phyloP scores from a whole-genome alignment of 2,888 invertebrate genomes.

The Eupelmus urozonus region DNA sequence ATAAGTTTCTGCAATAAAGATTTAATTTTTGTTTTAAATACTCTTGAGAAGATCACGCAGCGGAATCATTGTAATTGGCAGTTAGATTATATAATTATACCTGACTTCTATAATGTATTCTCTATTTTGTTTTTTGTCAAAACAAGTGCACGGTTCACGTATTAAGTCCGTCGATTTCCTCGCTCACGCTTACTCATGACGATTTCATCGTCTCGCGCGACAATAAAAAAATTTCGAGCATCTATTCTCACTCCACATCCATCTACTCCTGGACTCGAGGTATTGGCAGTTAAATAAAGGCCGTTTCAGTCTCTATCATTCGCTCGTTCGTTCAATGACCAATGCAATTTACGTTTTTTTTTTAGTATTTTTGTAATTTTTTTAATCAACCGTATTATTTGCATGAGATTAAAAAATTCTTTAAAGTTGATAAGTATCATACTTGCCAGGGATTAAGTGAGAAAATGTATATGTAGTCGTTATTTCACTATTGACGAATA shows the following conservation, averaged over 20 bases:
- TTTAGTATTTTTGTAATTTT: slow-evolving; percentile 16
- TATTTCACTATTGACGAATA: no score
- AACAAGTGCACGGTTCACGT: neutral
- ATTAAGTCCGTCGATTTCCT: neutral
- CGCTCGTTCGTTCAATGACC: neutral
- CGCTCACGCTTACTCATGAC: neutral
- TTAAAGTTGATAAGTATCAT: no score
- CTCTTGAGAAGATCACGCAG: slow-evolving; percentile 11
- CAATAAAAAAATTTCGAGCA: neutral
- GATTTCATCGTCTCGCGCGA: neutral
- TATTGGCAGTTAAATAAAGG: slow-evolving; percentile 72
- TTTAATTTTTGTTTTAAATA: no score
- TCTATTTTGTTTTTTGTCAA: neutral
- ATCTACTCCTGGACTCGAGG: slow-evolving; percentile 61
- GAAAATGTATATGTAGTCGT: no score
- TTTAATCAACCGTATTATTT: no score
- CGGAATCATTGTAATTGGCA: neutral
- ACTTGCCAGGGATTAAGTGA: no score
- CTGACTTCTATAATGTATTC: neutral
- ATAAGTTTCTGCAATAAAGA: no score
- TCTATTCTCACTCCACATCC: neutral
- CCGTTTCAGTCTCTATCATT: slow-evolving; percentile 59
- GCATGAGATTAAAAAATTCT: no score
- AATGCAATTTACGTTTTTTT: neutral
- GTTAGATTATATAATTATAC: neutral